Base-by-base conservation (phyloP, 2,113 vertebrate species). In the Boleophthalmus pectinirostris region DNA sequence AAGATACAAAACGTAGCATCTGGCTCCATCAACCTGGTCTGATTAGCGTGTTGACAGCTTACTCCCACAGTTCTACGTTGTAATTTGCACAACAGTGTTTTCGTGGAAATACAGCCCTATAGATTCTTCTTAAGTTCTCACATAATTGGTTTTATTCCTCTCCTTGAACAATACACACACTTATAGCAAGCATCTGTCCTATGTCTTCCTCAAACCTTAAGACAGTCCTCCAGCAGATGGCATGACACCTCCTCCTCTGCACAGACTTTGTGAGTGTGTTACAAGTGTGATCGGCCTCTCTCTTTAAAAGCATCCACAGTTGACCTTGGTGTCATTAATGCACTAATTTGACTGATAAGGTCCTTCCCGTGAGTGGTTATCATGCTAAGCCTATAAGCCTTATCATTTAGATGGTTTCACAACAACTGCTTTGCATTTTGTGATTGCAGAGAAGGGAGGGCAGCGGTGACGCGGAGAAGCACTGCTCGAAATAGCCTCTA, bases 311-410 rank as follows among this genome's bases (percentile, higher is more conserved):
- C 82, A n/a, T n/a, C 43, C 0, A 24, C 51, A 74, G 64, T 49
- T 86, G 80, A 84, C 82, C 85, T 81, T 78, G 75, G 78, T 80
- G 58, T 81, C 83, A 85, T 85, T 80, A 83, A 82, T 4, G 29
- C 72, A 68, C 68, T 86, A 84, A 88, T 88, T 81, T 81, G 77
- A 83, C 83, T 83, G 88, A 87, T 84, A 87, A 81, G 51, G 65
- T 47, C 45, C 51, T 64, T 61, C 65, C 66, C 2, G 9, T 1
- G 49, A 35, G 65, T 56, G 16, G n/a, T 73, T 64, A 79, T 75
- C 57, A n/a, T 71, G 57, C 24, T 60, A 57, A 24, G 54, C 60
- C 66, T 75, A 66, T 81, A 73, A 79, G 87, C 73, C 78, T 85
- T 77, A 86, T 89, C 85, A 16, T 60, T 54, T 65, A 73, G 77